Base-by-base conservation (phyloP, 2,888 invertebrate genomes). In the Adelphocoris suturalis region DNA sequence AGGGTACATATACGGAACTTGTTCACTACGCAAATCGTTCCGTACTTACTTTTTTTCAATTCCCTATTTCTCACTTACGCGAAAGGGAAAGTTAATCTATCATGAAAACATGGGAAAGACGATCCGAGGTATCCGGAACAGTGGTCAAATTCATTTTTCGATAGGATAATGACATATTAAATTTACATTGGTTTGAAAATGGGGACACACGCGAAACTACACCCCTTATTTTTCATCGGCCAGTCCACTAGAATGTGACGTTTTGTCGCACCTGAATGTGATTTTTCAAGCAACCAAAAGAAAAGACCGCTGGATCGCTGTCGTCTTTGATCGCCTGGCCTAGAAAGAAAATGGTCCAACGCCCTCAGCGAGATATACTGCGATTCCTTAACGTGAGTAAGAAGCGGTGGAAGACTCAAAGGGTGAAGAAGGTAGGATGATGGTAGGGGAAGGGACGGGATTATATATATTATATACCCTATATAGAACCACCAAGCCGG, bases 401-500 rank as follows among this genome's bases (percentile, higher is more conserved):
- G 52, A 16, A 13, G 52, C 14, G 16, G 14, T 3, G 52, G 52
- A 16, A 52, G 52, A 37, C 37, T 37, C 57, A n/a, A n/a, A 57
- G 19, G 57, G 57, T n/a, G 16, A 16, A n/a, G 57, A 2, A n/a
- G 16, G 7, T 1, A n/a, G n/a, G 57, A n/a, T 7, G n/a, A n/a
- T 16, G 16, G 19, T 5, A n/a, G 57, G 5, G n/a, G n/a, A n/a
- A 0, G n/a, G 16, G 57, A n/a, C 16, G 57, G 57, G 16, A n/a
- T 14, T 16, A n/a, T 13, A 52, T 16, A n/a, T n/a, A 7, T 68
- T 23, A 68, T 68, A 23, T 23, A 12, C 68, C 23, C 68, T 27
- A 68, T 68, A 68, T 52, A 16, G 68, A 68, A 68, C 68, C 68
- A 27, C 27, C 68, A 19, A 68, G 23, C 68, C 68, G 68, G 68